phyloP scores from a whole-genome alignment of 2,888 invertebrate species.

The Limnephilus auricula region DNA sequence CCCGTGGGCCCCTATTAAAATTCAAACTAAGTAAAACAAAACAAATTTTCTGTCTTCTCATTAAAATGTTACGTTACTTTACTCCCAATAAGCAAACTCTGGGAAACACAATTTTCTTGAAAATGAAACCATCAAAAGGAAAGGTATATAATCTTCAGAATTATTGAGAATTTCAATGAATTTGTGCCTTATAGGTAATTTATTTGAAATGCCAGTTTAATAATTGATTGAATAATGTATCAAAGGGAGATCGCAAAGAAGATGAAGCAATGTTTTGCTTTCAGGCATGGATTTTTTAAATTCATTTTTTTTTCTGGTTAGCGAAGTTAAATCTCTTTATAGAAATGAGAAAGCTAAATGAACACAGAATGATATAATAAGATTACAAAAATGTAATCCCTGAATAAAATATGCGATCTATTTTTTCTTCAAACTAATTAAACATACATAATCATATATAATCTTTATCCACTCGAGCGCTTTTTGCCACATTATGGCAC shows the following conservation, averaged over 20 bases:
- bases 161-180: background rate
- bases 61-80: conserved; percentile 23
- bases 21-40: conserved; percentile 5
- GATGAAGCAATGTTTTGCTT: background rate
- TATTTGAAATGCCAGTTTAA: background rate
- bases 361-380: too few species aligned
- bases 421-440: too few species aligned
- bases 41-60: conserved; percentile 23
- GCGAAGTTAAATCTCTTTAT: too few species aligned
- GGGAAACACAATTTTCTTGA: background rate
- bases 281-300: background rate
- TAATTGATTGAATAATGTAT: background rate
- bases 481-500: too few species aligned
- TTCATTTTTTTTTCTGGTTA: background rate
- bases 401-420: too few species aligned
- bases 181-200: background rate
- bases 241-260: background rate
- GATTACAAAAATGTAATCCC: too few species aligned
- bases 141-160: background rate
- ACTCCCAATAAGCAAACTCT: background rate
- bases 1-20: background rate
- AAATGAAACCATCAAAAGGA: background rate
- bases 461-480: too few species aligned
- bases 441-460: too few species aligned
- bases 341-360: too few species aligned